Percentiles rank a stretch among this genome's conserved stretches.
Evolutionary conservation across 2,888 invertebrate genomes (phyloP).

Genomic region (Odontothrips loti): DNA sequence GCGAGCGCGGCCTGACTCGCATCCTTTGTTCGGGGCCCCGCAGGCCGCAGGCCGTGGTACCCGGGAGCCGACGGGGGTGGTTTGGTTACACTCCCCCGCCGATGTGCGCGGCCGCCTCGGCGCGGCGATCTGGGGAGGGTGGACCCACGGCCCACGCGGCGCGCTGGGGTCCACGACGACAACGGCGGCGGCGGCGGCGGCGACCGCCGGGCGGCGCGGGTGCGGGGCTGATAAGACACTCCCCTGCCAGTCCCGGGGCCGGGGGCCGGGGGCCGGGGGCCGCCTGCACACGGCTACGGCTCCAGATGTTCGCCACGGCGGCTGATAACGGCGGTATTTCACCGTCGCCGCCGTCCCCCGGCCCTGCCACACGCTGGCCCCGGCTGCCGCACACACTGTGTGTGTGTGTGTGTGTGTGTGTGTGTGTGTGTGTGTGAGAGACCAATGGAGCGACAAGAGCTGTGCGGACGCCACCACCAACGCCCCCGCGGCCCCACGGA

Average conservation of each 20-base stretch:
- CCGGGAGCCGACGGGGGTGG: too few species aligned
- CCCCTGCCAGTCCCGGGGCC: too few species aligned
- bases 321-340: conserved; percentile 13
- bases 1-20: too few species aligned
- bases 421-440: neutral
- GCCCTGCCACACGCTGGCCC: neutral
- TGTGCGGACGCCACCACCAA: neutral
- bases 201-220: neutral
- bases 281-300: neutral
- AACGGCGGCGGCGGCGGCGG: too few species aligned
- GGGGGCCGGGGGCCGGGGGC: too few species aligned
- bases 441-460: conserved; percentile 10
- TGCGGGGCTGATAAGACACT: neutral
- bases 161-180: too few species aligned
- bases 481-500: neutral
- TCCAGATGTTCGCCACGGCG: conserved; percentile 12
- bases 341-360: conserved; percentile 1
- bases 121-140: too few species aligned
- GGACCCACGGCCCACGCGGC: too few species aligned
- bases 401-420: neutral
- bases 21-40: too few species aligned
- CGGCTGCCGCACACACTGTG: neutral
- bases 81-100: too few species aligned
- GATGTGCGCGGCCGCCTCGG: too few species aligned
- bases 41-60: too few species aligned